Evolutionary conservation across 2,797 vertebrate genomes (phyloP), one percentile per base, ranked within the genome.

Genomic region (Phylloscopus collybita): DNA sequence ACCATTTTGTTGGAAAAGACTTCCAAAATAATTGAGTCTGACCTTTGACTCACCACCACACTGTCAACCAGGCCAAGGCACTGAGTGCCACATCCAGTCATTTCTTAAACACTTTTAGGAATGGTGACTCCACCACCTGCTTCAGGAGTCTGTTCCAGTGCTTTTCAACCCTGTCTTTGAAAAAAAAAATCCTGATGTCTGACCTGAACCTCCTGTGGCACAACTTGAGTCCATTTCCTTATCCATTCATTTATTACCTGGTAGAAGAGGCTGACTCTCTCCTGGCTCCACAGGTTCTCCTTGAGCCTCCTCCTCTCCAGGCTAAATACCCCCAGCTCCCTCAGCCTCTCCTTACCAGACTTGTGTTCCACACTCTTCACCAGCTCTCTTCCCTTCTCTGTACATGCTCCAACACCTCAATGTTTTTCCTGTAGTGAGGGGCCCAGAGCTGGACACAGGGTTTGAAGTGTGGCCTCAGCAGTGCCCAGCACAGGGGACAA

Each of bases 351-450:
- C 16, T 49, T 2, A 9, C 7, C 30, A 26, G 9, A 15, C 10
- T 23, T 36, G 27, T 20, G 20, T 1, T 79, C n/a, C 32, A 53
- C 5, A 65, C 7, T 16, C 18, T 59, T 53, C 30, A 1, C 11
- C 22, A 60, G 16, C 19, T 32, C 12, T 2, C 0, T 4, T 53
- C 7, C 44, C 6, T 40, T 78, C 59, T 47, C 66, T 72, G 45
- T 26, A 60, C 9, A 8, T 0, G 0, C 4, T 60, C 13, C 66
- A 78, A 22, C 1, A 0, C 51, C 6, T 59, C 60, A 27, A 3
- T 27, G 5, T 17, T 1, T 2, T 32, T 47, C n/a, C 18, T 36
- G 7, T 0, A 40, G 42, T 36, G 26, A 72, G 18, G 5, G 0
- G 3, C 22, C 40, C 30, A 47, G 0, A 47, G 7, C 9, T 10